phyloP scores from a whole-genome alignment of 1,140 invertebrate species.

The Calephelis virginiensis region DNA sequence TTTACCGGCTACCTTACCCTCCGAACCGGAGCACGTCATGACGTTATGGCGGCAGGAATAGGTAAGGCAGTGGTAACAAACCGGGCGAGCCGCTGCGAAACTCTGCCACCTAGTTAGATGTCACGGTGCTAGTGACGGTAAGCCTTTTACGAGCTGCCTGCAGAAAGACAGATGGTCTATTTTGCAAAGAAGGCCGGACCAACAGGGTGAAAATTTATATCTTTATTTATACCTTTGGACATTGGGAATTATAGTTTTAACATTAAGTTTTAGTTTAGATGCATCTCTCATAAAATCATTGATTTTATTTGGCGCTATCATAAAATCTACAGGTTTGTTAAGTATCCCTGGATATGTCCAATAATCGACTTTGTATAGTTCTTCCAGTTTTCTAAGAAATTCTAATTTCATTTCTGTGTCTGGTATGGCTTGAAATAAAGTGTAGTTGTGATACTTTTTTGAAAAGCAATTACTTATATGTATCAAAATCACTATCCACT shows the following conservation, averaged over 20 bases:
- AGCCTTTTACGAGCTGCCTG: no score
- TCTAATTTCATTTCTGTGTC: slow-evolving; percentile 38
- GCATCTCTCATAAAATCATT: slow-evolving; percentile 35
- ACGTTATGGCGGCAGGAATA: no score
- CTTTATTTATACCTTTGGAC: slow-evolving; percentile 42
- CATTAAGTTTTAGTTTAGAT: slow-evolving; percentile 36
- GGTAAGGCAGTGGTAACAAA: no score
- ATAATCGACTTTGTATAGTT: slow-evolving; percentile 41
- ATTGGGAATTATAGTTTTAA: slow-evolving; percentile 49
- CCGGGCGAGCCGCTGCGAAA: no score
- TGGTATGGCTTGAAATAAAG: slow-evolving; percentile 49
- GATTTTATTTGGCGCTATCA: slow-evolving; percentile 45
- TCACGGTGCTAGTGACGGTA: no score
- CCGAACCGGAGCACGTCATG: no score
- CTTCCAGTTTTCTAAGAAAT: slow-evolving; percentile 49
- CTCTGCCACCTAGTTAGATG: no score
- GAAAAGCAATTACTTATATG: slow-evolving; percentile 20
- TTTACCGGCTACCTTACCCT: no score
- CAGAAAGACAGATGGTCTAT: no score
- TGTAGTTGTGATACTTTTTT: slow-evolving; percentile 50
- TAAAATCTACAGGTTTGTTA: slow-evolving; percentile 47
- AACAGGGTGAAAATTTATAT: no score
- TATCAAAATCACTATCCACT: not conserved
- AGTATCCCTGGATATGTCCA: slow-evolving; percentile 47
- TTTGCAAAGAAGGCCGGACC: no score